Base-by-base conservation (phyloP, 1,140 invertebrate species). In the Neodiprion virginianus region DNA sequence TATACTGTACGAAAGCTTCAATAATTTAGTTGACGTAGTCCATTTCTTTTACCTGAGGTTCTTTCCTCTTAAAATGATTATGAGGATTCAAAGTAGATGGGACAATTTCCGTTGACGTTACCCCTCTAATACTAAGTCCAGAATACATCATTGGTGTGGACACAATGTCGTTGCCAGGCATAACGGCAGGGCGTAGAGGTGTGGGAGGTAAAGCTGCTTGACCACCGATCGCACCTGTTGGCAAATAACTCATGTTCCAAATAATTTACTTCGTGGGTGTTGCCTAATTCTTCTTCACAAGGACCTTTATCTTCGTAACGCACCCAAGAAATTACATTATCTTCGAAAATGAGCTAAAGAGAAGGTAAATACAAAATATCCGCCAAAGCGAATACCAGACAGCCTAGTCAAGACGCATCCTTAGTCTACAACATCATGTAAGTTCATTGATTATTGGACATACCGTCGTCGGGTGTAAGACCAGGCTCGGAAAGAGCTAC, bases 151-250 rank as follows among this genome's bases (percentile, higher is more conserved):
- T 74, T 67, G 81, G 81, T 0, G 82, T 80, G 50, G 83, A 77
- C 4, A 88, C 88, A n/a, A 92, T 86, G 84, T 91, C 91, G 53
- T 89, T 92, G 7, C 90, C 90, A 47, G 90, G 89, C 75, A 90
- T 82, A 49, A 91, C 84, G 4, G 89, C 87, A 5, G 87, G 88
- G 17, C 86, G 86, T 75, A 86, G 86, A 74, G 84, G 80, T 10
- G 85, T 78, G 66, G 89, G 84, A 47, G 87, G 88, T 73, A 91
- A 83, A 47, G 89, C 87, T 14, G 84, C 83, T 80, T 83, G 83
- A 50, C 76, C 80, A 8, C 72, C 77, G 12, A 74, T 69, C 47
- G 69, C 53, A 74, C 76, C 80, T 80, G 67, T 67, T 68, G 23
- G 28, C 12, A 48, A 71, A 12, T 40, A 48, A 71, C 12, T 40